Evolutionary conservation across 2,888 invertebrate genomes (phyloP), one percentile per base, ranked within the genome.

Genomic region (Xanthia togata): DNA sequence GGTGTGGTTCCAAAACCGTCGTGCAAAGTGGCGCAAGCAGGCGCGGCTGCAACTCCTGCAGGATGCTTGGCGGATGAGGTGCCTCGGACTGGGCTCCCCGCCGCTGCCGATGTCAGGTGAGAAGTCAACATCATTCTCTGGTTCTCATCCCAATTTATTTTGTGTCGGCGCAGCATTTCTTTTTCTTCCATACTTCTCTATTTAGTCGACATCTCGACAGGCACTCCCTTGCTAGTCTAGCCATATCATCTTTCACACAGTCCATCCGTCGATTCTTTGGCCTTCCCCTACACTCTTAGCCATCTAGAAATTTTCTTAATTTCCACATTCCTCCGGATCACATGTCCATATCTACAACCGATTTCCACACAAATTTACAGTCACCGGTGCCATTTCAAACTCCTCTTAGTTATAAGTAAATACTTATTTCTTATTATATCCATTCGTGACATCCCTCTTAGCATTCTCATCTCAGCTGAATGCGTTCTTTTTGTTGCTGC

Each of bases 1-100:
- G 98, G 98, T 98, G 38, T 98, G 98, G 98, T 99, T 99, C 94
- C 99, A 99, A 97, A 99, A 99, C 93, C 97, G 99, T 62, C 97
- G 99, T 71, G 99, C 99, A 9, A 99, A 99, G 94, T 99, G 99
- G 99, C 97, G 99, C 31, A 99, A 99, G 92, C 98, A 98, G 91
- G 98, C 98, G 1, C 97, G 98, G 0, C 96, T 99, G 78, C 98
- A 98, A 90, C 96, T 99, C 71, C 96, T 99, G 35, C 98, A 99
- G 92, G 99, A 98, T 91, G 98, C 99, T 2, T 99, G 98, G 98
- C 96, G 98, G 87, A 98, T 99, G 98, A 97, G 98, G 81, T 98
- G 98, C 92, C 97, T 98, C 38, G 98, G 98, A 12, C 94, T 98
- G 23, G 97, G 97, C 9, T 96, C 97, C 0, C 97, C 97, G 3